Evolutionary conservation across 2,113 vertebrate species (phyloP).

Genomic region (Melanerpes aurifrons): DNA sequence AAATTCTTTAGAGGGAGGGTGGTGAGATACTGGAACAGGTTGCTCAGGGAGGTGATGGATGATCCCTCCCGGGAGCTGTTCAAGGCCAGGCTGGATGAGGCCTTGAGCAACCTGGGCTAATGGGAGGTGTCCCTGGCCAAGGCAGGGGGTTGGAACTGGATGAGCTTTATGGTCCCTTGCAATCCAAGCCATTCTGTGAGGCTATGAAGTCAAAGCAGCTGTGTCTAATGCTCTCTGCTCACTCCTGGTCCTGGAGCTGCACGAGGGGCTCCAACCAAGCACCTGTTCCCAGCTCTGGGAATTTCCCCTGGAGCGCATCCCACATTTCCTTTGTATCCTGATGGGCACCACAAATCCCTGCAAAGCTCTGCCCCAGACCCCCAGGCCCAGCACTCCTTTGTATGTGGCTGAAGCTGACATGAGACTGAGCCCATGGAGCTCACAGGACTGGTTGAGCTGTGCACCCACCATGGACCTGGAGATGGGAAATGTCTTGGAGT

Average conservation of each 20-base stretch:
- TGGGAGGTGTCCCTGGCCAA: no score
- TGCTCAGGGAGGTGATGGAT: no score
- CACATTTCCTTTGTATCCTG: accelerated
- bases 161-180: no score
- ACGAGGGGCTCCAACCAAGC: background rate
- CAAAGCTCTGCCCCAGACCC: background rate
- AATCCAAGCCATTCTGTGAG: no score
- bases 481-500: background rate
- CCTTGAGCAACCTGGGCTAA: no score
- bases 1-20: no score
- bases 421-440: accelerated
- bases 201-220: background rate
- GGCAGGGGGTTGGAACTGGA: no score
- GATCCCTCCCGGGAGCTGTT: no score
- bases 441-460: accelerated
- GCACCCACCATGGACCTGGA: accelerated
- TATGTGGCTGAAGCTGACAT: accelerated
- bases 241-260: accelerated
- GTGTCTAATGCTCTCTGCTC: no score
- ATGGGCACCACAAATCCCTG: accelerated
- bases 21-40: no score
- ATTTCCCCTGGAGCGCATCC: accelerated
- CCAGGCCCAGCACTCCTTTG: accelerated
- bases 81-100: no score
- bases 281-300: accelerated